Evolutionary conservation across 2,888 invertebrate species (phyloP), one percentile per base, ranked within the genome.

Genomic region (Chrysolina haemoptera): DNA sequence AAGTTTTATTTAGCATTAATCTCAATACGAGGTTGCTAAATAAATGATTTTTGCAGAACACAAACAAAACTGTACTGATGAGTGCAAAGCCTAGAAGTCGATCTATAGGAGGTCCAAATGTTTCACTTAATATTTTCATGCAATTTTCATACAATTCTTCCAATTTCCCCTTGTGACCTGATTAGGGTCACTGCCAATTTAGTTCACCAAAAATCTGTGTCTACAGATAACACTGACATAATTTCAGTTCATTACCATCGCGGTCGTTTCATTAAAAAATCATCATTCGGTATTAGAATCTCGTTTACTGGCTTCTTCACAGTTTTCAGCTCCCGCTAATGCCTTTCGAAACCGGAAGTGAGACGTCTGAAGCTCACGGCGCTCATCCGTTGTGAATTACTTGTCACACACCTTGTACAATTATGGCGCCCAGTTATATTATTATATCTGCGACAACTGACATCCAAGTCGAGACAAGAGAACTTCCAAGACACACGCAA

Each of bases 381-480:
- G 50, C 66, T 66, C 66, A 50, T 50, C 66, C 50, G 66, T 66
- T 53, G 18, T 20, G 66, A 66, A 66, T 66, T 50, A 66, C 50
- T 66, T 66, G 66, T 66, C 66, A 48, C 50, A 66, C 66, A 66
- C 66, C 66, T 66, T 66, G 66, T 66, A 50, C 50, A 20, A 53
- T 53, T 53, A 22, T 20, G 14, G 53, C 12, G 43, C 53, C 12
- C 18, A 53, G 18, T 11, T 53, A 53, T 18, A 18, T 5, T 11
- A 53, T 20, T 18, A 53, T 20, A 12, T 20, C 11, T 2, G 11
- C 53, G 53, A 18, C 20, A 53, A 53, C 53, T 53, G 22, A 20
- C 53, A 20, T 22, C 18, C 18, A 53, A 16, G 10, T 20, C 11
- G 53, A 53, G 5, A 12, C 20, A 12, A 53, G 20, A 4, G 18